phyloP scores from a whole-genome alignment of 2,113 vertebrate species.

The Rhipidura dahli region DNA sequence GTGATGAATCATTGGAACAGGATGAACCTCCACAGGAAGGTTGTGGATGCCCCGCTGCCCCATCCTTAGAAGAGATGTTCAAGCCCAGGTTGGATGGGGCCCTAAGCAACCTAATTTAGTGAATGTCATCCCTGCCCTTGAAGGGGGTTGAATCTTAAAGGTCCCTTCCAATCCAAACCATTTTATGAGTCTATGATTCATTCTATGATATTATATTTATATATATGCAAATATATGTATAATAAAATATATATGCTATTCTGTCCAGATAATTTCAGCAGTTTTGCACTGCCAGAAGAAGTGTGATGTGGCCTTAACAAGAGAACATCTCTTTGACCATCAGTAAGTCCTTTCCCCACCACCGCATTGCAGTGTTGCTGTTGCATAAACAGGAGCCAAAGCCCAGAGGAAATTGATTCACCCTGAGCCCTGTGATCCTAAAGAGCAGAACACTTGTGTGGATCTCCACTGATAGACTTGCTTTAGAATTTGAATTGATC shows the following conservation, averaged over 20 bases:
- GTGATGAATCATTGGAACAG: neutral
- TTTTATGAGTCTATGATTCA: neutral
- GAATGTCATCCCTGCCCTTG: neutral
- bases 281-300: neutral
- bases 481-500: neutral
- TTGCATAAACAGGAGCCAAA: neutral
- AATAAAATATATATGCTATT: neutral
- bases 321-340: neutral
- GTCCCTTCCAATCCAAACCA: neutral
- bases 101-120: neutral
- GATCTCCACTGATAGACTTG: neutral
- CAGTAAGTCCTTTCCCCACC: neutral
- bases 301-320: neutral
- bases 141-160: neutral
- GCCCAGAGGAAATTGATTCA: neutral
- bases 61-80: neutral
- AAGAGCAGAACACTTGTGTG: neutral
- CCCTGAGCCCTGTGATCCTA: fast-evolving
- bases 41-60: neutral
- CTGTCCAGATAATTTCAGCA: neutral
- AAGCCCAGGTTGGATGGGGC: neutral
- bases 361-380: fast-evolving
- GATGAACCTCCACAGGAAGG: neutral
- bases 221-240: no score
- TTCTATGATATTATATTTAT: neutral